phyloP scores from a whole-genome alignment of 2,888 invertebrate species.

The Apamea crenata region DNA sequence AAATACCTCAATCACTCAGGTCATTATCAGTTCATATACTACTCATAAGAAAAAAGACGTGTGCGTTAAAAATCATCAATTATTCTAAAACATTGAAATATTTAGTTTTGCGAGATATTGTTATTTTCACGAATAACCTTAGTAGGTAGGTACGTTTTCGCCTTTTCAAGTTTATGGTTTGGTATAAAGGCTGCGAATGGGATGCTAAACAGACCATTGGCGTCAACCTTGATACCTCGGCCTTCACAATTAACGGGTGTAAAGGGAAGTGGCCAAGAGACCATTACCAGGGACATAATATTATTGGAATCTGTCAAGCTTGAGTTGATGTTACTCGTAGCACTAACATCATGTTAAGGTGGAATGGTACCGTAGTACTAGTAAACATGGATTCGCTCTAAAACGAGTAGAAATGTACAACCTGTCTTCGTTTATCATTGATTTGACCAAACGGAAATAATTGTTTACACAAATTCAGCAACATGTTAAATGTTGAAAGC shows the following conservation, averaged over 20 bases:
- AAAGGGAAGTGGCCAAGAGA: neutral
- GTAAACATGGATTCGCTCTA: neutral
- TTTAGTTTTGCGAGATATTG: neutral
- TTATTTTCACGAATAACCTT: neutral
- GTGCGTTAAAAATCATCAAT: neutral
- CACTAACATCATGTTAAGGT: neutral
- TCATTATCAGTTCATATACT: slow-evolving; percentile 9
- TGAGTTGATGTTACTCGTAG: neutral
- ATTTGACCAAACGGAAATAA: neutral
- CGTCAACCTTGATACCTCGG: slow-evolving; percentile 16
- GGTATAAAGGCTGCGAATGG: slow-evolving; percentile 12
- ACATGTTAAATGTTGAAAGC: neutral
- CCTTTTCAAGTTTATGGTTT: slow-evolving; percentile 3
- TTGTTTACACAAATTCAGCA: neutral
- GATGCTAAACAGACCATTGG: slow-evolving; percentile 26
- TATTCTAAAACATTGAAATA: neutral
- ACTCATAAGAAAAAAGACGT: slow-evolving; percentile 12
- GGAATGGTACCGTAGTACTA: neutral
- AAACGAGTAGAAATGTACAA: neutral
- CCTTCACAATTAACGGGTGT: slow-evolving; percentile 26
- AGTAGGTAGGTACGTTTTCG: neutral
- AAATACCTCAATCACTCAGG: slow-evolving; percentile 1
- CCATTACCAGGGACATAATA: neutral
- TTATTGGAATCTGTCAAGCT: slow-evolving; percentile 1
- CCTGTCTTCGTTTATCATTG: neutral